Conservation (phyloP, 2,888 invertebrate genomes). For the Chrysolina oricalcia region DNA sequence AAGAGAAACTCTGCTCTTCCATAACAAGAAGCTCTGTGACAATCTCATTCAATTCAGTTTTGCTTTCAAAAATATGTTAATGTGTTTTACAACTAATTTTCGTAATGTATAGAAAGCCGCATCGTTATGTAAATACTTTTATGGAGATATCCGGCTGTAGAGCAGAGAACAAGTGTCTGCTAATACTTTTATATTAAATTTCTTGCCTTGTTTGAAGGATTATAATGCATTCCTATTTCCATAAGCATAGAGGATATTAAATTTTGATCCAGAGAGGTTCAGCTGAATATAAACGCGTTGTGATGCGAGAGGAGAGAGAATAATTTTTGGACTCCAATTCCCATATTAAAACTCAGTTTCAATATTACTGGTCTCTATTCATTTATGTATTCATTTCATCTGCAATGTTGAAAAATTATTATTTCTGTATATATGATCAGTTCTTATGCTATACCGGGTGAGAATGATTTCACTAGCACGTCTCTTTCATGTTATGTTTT, state of each 20-base stretch:
- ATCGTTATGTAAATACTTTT: conserved; percentile 60
- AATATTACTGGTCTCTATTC: no score
- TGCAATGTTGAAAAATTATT: no score
- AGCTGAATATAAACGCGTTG: not conserved
- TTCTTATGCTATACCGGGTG: no score
- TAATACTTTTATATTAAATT: conserved; percentile 62
- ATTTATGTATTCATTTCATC: no score
- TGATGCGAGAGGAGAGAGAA: not conserved
- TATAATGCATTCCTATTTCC: conserved; percentile 32
- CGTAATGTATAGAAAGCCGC: conserved; percentile 52
- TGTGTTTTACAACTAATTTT: not conserved
- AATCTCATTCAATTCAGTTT: not conserved
- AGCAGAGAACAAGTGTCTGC: conserved; percentile 51
- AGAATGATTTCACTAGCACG: no score
- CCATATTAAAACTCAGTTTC: no score
- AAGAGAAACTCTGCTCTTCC: no score
- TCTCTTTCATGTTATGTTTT: no score
- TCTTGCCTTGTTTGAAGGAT: conserved; percentile 39
- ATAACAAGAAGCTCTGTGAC: no score
- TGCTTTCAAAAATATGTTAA: not conserved
- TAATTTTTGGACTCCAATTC: no score
- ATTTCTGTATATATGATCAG: no score
- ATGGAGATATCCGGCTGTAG: conserved; percentile 33
- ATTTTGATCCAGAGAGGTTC: conserved; percentile 25
- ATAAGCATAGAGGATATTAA: conserved; percentile 36